A percentile compares a stretch with the other conserved stretches of the same genome.
Conservation (phyloP, 2,113 vertebrate species). For the Pan troglodytes region NHGRI_mPanTro3-v2.1_pri NC_072402.2:63122001-63122500, state of each 20-base stretch:
- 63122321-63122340: conserved; percentile 41
- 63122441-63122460: neutral
- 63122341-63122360: conserved; percentile 59
- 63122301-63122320: conserved; percentile 58
- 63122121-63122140: conserved; percentile 51
- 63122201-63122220: neutral
- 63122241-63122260: conserved; percentile 46
- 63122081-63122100: conserved; percentile 27
- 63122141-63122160: conserved; percentile 63
- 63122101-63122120: neutral
- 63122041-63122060: neutral
- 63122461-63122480: neutral
- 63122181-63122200: conserved; percentile 62
- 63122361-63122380: conserved; percentile 30
- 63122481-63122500: conserved; percentile 46
- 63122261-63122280: conserved; percentile 59
- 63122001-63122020: conserved; percentile 27
- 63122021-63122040: neutral
- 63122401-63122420: neutral
- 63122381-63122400: conserved; percentile 20
- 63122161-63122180: conserved; percentile 45
- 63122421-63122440: neutral
- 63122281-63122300: conserved; percentile 67
- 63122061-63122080: neutral
- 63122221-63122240: conserved; percentile 63